Evolutionary conservation across 2,797 vertebrate species (phyloP), one percentile per base, ranked within the genome.

Genomic region (Alectoris magna): DNA sequence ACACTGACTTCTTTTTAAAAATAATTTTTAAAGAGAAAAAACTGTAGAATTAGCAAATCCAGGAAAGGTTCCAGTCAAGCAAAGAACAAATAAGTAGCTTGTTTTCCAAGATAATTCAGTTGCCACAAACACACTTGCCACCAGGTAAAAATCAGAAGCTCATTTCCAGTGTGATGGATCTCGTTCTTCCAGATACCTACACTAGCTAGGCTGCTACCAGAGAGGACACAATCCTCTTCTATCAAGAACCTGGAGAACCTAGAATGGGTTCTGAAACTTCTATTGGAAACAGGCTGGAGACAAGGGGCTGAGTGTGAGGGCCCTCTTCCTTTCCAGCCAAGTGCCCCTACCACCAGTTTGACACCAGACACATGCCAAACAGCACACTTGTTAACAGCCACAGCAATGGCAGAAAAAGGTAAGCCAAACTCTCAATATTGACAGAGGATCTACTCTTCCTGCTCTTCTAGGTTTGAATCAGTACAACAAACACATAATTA

Each of bases 191-290:
- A 67, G 43, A 34, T 63, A 64, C 56, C 13, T 18, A 56, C n/a
- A 71, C 19, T 73, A 36, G 13, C 60, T 48, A 75, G 23, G 43
- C 39, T 44, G 36, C 9, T 13, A 71, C 7, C 24, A 64, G n/a
- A 24, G 60, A 76, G 19, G 19, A 56, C 5, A 2, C 51, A 23
- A 56, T 22, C n/a, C n/a, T 58, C n/a, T 72, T 72, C 75, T 68
- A 41, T 91, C 72, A 5, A 9, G 10, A 44, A 6, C 41, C 63
- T 36, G 8, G 2, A 27, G 46, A 90, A n/a, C 16, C 19, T 6
- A 0, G 19, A 58, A 58, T 0, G 3, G 9, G 11, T 88, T 70
- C 53, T 3, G 5, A 84, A 76, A 22, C 38, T 46, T 66, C 0
- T 17, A 27, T 41, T 41, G 68, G 62, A 83, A 92, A 76, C 5